Percentiles rank a stretch among this genome's conserved stretches.
Evolutionary conservation across 37 sponge, comb jelly and placozoan species (phyloP).

Genomic region (Tethya wilhelma): DNA sequence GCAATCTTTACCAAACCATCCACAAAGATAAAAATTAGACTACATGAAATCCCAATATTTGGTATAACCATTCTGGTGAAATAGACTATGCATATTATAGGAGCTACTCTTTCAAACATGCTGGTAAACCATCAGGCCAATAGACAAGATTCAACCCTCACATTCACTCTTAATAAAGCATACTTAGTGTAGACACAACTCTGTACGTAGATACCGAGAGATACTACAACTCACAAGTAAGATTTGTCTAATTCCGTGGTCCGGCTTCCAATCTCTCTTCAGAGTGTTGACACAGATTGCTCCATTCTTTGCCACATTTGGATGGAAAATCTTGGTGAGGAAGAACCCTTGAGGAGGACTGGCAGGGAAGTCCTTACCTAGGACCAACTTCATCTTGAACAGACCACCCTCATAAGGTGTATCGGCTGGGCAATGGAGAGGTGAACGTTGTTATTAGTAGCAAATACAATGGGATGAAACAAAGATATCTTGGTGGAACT

Average conservation of each 20-base stretch:
- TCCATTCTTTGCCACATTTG: conserved; percentile 96
- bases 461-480: neutral
- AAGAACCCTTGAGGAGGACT: conserved; percentile 96
- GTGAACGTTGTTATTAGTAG: neutral
- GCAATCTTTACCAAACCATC: too few species aligned
- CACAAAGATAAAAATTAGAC: too few species aligned
- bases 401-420: conserved; percentile 94
- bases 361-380: conserved; percentile 92
- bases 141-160: too few species aligned
- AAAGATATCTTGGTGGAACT: too few species aligned
- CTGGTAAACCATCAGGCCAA: too few species aligned
- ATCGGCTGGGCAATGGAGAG: conserved; percentile 55
- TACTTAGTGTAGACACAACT: too few species aligned
- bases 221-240: conserved; percentile 89
- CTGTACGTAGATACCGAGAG: too few species aligned
- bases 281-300: conserved; percentile 99
- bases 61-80: too few species aligned
- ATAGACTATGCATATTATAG: too few species aligned
- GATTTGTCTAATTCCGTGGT: conserved; percentile 92
- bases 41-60: too few species aligned
- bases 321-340: conserved; percentile 97
- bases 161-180: too few species aligned
- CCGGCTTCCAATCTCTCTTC: conserved; percentile 97
- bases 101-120: too few species aligned
- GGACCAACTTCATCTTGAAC: conserved; percentile 91